Base-by-base conservation (phyloP, 2,888 invertebrate genomes). In the Cacoxenus indagator region DNA sequence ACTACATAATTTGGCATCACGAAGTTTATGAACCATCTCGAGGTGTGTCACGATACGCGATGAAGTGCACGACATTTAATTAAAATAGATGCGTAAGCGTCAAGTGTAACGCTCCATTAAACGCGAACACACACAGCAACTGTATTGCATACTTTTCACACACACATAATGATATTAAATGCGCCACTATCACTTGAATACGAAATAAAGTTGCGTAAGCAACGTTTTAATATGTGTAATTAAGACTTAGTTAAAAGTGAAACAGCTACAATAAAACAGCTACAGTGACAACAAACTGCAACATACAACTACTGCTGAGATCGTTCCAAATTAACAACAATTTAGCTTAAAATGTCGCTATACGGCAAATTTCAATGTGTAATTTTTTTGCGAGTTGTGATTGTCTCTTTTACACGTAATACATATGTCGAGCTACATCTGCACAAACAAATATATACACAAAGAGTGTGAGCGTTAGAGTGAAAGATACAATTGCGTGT, bases 91-190 rank as follows among this genome's bases (percentile, higher is more conserved):
- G 37, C 37, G 8, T 14, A 37, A 37, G n/a, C 8, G 37, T 1
- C 14, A 37, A 14, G 45, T 62, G 24, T 11, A 62, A 62, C 61
- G 61, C 61, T 62, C 45, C 61, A 62, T 45, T 62, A 45, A 62
- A 24, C 45, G 45, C 61, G 8, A 5, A 22, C 61, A 43, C 24
- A 43, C 19, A 31, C 37, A 37, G 9, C 8, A 8, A 37, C 37
- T 2, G n/a, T n/a, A n/a, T n/a, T 4, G 14, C 37, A 5, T 14
- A 37, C 37, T 31, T 31, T n/a, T 6, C 31, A 31, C 31, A 31
- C 31, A 6, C 9, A 31, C 31, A 31, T 9, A 31, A 4, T 31
- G 9, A 37, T 31, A 37, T 37, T 37, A 37, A 37, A 14, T 14
- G 37, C 37, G 1, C 3, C 37, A 2, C 9, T 37, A 37, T 11